Evolutionary conservation across 2,888 invertebrate genomes (phyloP).

Genomic region (Dicyrtomina minuta): DNA sequence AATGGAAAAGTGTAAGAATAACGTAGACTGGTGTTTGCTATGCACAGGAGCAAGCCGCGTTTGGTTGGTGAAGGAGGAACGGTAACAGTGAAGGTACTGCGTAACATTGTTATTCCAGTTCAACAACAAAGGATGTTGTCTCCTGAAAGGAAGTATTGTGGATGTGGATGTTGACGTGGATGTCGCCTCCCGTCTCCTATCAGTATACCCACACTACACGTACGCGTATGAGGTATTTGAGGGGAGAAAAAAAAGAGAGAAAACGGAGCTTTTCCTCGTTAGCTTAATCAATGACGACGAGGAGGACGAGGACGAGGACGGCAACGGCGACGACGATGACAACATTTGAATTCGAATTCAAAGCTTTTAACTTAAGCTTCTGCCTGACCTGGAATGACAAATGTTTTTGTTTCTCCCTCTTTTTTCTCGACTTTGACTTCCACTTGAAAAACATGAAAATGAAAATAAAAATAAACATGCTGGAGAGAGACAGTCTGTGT

Average conservation of each 20-base stretch:
- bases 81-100: too few relatives aligned
- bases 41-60: too few relatives aligned
- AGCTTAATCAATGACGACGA: conserved; percentile 23
- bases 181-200: background rate
- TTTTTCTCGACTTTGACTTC: background rate
- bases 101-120: conserved; percentile 17
- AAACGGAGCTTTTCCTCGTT: conserved; percentile 15
- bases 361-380: conserved; percentile 19
- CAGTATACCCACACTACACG: background rate
- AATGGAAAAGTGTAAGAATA: too few relatives aligned
- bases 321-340: too few relatives aligned
- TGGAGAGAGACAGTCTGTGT: too few relatives aligned
- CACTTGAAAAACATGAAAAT: too few relatives aligned
- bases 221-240: background rate
- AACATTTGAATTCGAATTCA: conserved; percentile 8
- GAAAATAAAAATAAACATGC: too few relatives aligned
- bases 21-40: too few relatives aligned
- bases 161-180: background rate
- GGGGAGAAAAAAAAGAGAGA: background rate
- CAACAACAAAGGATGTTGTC: conserved; percentile 7
- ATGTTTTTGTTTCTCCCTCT: conserved; percentile 14
- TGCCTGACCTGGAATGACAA: conserved; percentile 12
- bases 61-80: too few relatives aligned
- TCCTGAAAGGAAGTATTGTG: background rate
- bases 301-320: background rate